Percentiles rank a stretch among this genome's conserved stretches.
These are phyloP conservation scores for Pachyramphus minor DNA, from an alignment of 2,113 vertebrate species.

Conservation along the genomic window DNA sequence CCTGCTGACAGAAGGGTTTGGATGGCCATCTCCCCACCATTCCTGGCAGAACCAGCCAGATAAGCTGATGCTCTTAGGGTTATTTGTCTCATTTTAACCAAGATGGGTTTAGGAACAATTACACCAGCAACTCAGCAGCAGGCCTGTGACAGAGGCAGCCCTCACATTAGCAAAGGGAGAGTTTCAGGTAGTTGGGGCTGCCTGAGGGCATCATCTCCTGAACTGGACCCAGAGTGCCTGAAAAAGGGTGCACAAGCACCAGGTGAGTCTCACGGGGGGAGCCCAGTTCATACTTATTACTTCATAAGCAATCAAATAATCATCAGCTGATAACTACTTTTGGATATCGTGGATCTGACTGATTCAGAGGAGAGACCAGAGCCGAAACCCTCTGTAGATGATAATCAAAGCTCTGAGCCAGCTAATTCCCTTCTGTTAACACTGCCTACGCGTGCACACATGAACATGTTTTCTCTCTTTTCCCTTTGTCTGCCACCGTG, in stretches of 20 bases:
- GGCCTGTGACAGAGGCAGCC: not conserved
- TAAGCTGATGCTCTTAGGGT: not conserved
- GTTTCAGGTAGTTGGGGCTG: not conserved
- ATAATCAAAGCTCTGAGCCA: not conserved
- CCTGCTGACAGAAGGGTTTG: not conserved
- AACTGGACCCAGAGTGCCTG: not conserved
- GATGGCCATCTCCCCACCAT: not conserved
- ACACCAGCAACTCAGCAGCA: not conserved
- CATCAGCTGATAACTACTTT: not conserved
- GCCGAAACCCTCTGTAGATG: not conserved
- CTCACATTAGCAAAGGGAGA: not conserved
- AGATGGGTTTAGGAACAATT: not conserved
- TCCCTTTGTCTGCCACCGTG: not conserved
- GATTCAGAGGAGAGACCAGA: not conserved
- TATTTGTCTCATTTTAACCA: not conserved
- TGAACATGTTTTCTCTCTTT: not conserved
- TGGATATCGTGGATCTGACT: not conserved
- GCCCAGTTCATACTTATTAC: not conserved
- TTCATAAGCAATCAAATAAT: not conserved
- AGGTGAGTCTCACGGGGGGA: not conserved
- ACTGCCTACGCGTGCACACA: not conserved
- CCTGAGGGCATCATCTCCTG: not conserved
- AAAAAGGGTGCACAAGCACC: not conserved
- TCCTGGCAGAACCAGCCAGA: not conserved
- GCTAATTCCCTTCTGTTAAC: conserved; percentile 9